Evolutionary conservation across 1,140 invertebrate species (phyloP), one percentile per base, ranked within the genome.

Genomic region (Thaumatotibia leucotreta): DNA sequence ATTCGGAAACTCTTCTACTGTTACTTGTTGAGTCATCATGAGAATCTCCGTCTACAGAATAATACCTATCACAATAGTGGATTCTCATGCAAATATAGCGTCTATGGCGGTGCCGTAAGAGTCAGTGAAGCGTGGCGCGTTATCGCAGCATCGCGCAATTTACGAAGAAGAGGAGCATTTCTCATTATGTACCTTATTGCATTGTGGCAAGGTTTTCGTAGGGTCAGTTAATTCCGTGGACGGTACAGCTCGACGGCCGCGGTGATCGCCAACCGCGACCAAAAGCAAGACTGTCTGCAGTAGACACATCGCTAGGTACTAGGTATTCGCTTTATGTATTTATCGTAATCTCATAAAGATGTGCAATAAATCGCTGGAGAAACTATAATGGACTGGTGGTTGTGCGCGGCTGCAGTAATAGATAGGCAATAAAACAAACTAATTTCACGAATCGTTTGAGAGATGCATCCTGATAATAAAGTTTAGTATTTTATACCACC

Each of bases 51-150:
- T 58, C 23, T 27, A 45, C 6, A 45, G 6, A 45, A 45, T 45
- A 39, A 45, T 45, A 9, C 39, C 17, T 45, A 20, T 20, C 9
- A 45, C 9, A 8, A 45, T 45, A 58, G 24, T 29, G 24, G 2
- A 29, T 6, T 58, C 29, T 58, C 52, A 58, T 58, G 52, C 52
- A 27, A 58, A 58, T 58, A 58, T 58, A 27, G 52, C 23, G 11
- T 58, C n/a, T 58, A 27, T 8, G 4, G 3, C 52, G 20, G 6
- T 58, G 52, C 23, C 52, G 52, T 58, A 58, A 58, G 52, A 58
- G 23, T 14, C 11, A 27, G 23, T 58, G 24, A 27, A 58, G 52
- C 52, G 50, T 54, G 50, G 11, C 1, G 50, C 50, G 27, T 58
- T 58, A 58, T 58, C 23, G 4, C 22, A 58, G 24, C 24, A 58